Conservation (phyloP, 2,113 vertebrate genomes). For the Ochotona curzoniae region DNA sequence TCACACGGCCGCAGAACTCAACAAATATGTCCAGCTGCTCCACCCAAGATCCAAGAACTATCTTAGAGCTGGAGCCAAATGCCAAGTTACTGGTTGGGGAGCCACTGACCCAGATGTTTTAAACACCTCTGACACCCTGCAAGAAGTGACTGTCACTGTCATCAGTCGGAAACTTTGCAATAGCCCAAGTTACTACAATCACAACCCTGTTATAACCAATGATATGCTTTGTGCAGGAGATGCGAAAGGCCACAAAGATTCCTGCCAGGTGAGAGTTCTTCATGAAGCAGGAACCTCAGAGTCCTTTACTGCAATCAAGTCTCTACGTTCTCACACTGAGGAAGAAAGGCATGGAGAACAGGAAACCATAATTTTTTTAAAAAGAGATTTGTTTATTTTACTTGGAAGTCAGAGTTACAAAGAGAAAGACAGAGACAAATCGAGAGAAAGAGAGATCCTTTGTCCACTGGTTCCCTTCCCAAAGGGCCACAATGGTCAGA, state of each 20-base stretch:
- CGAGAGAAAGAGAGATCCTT: no score
- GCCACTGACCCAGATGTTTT: not conserved
- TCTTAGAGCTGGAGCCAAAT: conserved; percentile 61
- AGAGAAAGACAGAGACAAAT: no score
- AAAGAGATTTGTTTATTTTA: no score
- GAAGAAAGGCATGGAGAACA: not conserved
- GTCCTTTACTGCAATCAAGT: not conserved
- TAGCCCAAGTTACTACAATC: not conserved
- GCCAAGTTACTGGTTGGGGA: conserved; percentile 63
- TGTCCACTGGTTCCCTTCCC: no score
- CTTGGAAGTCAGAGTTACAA: no score
- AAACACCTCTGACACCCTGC: conserved; percentile 38
- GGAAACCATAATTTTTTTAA: not conserved
- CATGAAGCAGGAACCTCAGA: not conserved
- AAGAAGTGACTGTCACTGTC: conserved; percentile 58
- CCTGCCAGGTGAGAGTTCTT: conserved; percentile 53
- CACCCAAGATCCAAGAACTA: not conserved
- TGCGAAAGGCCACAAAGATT: conserved; percentile 32
- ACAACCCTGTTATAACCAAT: conserved; percentile 56
- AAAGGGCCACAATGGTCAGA: no score
- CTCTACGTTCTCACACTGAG: not conserved
- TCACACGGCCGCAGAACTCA: conserved; percentile 28
- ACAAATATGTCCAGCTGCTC: conserved; percentile 42
- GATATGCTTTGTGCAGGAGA: conserved; percentile 59
- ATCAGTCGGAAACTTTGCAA: conserved; percentile 50